phyloP scores from a whole-genome alignment of 2,113 vertebrate genomes.

The Hucho hucho region DNA sequence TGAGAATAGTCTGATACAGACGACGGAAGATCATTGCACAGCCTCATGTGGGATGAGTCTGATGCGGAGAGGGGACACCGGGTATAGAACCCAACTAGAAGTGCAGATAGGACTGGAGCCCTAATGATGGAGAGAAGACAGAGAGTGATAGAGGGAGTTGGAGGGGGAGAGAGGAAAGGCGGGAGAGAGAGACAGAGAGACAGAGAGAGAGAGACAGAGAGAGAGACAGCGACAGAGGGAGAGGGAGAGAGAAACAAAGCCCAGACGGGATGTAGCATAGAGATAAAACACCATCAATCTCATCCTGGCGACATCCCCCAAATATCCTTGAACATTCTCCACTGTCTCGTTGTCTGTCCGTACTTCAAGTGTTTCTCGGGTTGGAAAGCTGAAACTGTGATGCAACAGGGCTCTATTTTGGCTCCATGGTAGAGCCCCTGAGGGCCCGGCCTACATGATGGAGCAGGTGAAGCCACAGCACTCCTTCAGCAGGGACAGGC shows the following conservation, averaged over 20 bases:
- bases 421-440: conserved; percentile 10
- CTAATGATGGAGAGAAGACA: conserved; percentile 7
- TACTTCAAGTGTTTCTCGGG: conserved; percentile 20
- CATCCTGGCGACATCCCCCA: not conserved
- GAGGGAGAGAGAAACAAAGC: not conserved
- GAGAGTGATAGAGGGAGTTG: not conserved
- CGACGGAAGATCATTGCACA: too few relatives aligned
- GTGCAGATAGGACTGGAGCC: not conserved
- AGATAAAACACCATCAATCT: conserved; percentile 8
- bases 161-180: too few relatives aligned
- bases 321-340: not conserved
- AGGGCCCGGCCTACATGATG: conserved; percentile 75
- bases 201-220: too few relatives aligned
- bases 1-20: too few relatives aligned
- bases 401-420: conserved; percentile 17
- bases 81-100: not conserved
- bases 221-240: not conserved
- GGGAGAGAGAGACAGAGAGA: not conserved
- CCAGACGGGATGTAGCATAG: not conserved
- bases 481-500: conserved; percentile 84
- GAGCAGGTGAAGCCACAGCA: conserved; percentile 89
- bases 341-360: not conserved
- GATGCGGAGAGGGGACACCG: not conserved
- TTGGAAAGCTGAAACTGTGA: conserved; percentile 35
- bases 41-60: not conserved